Conservation (phyloP, 2,113 vertebrate species). For the Hypomesus transpacificus region DNA sequence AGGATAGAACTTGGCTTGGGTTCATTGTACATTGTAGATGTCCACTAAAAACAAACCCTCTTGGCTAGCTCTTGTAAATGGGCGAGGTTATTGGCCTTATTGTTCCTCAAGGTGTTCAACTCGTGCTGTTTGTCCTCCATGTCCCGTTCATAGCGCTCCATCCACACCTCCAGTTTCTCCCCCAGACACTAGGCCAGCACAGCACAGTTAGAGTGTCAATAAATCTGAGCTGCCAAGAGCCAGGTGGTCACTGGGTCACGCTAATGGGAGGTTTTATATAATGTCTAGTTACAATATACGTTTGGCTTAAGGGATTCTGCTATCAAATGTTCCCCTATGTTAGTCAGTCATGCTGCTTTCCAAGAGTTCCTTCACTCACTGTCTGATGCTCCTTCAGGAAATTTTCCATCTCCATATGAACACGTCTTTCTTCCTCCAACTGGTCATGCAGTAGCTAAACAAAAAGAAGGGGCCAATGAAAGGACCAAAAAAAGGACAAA, state of each 20-base stretch:
- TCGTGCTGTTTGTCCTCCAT: constrained; percentile 73
- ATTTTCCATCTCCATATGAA: constrained; percentile 67
- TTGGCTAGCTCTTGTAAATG: constrained; percentile 67
- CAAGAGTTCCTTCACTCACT: constrained; percentile 50
- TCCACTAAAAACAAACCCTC: constrained; percentile 59
- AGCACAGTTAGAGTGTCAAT: background rate
- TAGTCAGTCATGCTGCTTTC: background rate
- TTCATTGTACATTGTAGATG: background rate
- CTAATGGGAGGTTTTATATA: too few species aligned
- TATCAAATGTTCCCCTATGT: background rate
- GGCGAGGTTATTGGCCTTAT: constrained; percentile 68
- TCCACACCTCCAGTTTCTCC: constrained; percentile 78
- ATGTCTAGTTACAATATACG: background rate
- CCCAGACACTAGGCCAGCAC: constrained; percentile 63
- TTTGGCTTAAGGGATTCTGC: background rate
- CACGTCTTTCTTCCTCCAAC: constrained; percentile 70
- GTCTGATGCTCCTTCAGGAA: constrained; percentile 73
- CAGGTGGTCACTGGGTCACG: too few species aligned
- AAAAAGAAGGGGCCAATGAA: background rate
- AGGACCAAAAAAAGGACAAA: background rate
- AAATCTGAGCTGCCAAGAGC: too few species aligned
- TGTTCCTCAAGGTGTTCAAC: constrained; percentile 63
- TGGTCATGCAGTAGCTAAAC: constrained; percentile 65
- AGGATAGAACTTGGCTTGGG: background rate
- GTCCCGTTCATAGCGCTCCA: constrained; percentile 79